Percentiles rank a stretch among this genome's conserved stretches.
phyloP scores from a whole-genome alignment of 2,797 vertebrate genomes.

The Neosilurus mollespiculum region DNA sequence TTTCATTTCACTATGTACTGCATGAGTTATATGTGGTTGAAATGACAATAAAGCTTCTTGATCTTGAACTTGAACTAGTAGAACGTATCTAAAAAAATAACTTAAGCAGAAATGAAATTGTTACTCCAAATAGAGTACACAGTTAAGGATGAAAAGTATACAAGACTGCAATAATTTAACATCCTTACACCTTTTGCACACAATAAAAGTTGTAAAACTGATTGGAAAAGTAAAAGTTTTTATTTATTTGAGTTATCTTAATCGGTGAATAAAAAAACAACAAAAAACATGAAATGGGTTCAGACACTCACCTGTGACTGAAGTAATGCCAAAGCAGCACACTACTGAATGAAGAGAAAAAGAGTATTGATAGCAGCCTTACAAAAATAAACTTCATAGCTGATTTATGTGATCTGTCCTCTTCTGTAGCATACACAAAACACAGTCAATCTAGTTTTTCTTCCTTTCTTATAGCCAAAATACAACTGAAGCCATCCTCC shows the following conservation, averaged over 20 bases:
- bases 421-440: background rate
- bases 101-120: background rate
- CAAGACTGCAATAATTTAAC: background rate
- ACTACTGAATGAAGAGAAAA: background rate
- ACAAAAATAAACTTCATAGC: background rate
- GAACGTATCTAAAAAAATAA: too few relatives aligned
- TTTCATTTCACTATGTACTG: too few relatives aligned
- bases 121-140: background rate
- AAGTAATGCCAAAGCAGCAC: background rate
- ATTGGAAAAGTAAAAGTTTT: too few relatives aligned
- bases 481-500: too few relatives aligned
- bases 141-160: background rate
- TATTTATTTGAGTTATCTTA: background rate
- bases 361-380: background rate
- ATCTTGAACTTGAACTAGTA: too few relatives aligned
- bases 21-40: too few relatives aligned
- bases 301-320: background rate
- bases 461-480: background rate
- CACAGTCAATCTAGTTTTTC: background rate
- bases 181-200: too few relatives aligned
- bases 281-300: background rate
- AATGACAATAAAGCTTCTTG: too few relatives aligned
- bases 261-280: background rate
- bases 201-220: too few relatives aligned
- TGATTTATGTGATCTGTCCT: background rate